Evolutionary conservation across 2,113 vertebrate genomes (phyloP), one percentile per base, ranked within the genome.

Genomic region (Serranochromis macrocephalus): DNA sequence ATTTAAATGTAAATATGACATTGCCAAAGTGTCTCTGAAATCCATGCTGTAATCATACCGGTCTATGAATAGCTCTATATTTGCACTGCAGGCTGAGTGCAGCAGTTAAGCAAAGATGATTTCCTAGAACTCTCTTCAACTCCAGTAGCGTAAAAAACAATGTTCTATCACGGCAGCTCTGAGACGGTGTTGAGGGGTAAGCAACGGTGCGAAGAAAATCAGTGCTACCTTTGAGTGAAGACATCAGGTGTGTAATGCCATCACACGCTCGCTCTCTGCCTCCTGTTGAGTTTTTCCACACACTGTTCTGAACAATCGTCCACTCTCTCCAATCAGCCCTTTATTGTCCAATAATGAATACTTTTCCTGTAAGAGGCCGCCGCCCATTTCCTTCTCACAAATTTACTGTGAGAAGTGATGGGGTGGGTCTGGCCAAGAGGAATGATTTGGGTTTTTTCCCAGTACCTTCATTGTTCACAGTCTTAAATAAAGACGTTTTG

Each of bases 311-410:
- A 89, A 78, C 91, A 79, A 80, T 45, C 4, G 85, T 45, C 85
- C 85, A 81, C 80, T 90, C 85, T 87, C 83, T 90, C 71, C 61
- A 88, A 94, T 94, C 83, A 93, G 81, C 42, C 87, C 54, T 89
- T 92, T 90, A 91, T 93, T 93, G 89, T 90, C 61, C 55, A 58
- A 19, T 93, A 93, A 93, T 93, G 94, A 94, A 93, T 93, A 89
- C 68, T 78, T 91, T 91, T 91, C 83, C 82, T 82, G 91, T 91
- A 88, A 91, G 81, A 80, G 86, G 82, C 53, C 24, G 0, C 36
- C 36, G 17, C 63, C 63, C 36, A 7, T 40, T 68, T 40, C 36
- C 36, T 68, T 40, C 63, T 40, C 36, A 68, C 36, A 53, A 83
- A n/a, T 73, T 73, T 73, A 78, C 71, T 49, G 57, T 66, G 38